Evolutionary conservation across 2,797 vertebrate species (phyloP), one percentile per base, ranked within the genome.

Genomic region (Buphagus erythrorhynchus): DNA sequence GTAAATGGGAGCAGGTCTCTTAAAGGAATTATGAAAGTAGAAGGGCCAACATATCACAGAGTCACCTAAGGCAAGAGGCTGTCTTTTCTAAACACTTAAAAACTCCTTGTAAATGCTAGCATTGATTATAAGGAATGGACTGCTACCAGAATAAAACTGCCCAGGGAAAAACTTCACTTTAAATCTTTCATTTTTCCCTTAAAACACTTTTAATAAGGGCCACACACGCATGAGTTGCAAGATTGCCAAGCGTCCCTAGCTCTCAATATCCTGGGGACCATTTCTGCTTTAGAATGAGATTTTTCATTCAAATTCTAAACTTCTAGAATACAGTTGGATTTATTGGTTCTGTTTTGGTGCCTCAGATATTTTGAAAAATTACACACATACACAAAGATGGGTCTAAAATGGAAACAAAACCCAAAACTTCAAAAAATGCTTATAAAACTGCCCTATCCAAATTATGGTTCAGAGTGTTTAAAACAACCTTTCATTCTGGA

Each of bases 151-250:
- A 59, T 76, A 81, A 94, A 91, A 91, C 63, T 86, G 66, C 79
- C 73, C 78, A 31, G 66, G 79, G 91, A 57, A 76, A 72, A 93
- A 51, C 36, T 91, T 95, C 51, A 36, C 62, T 95, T 90, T 75
- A 75, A 78, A 84, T 93, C 31, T 93, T 92, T 80, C 10, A 38
- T 42, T 94, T 93, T 95, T 73, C 51, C 40, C 40, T 77, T 93
- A 77, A 93, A 94, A 92, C 12, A 9, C 89, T 91, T 96, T 94
- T 95, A 93, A 81, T 95, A 86, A 69, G 69, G 57, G 72, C 86
- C 72, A 72, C 35, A 88, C 65, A 80, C 71, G 67, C 48, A 69
- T 74, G 67, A 93, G 48, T 65, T 90, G 65, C 36, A 85, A 85
- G 90, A 91, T 80, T 86, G 69, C 71, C 78, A 86, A 40, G 33